These are phyloP conservation scores for Caiman crocodilus DNA, from an alignment of 2,797 vertebrate genomes.

Conservation along the genomic window DNA sequence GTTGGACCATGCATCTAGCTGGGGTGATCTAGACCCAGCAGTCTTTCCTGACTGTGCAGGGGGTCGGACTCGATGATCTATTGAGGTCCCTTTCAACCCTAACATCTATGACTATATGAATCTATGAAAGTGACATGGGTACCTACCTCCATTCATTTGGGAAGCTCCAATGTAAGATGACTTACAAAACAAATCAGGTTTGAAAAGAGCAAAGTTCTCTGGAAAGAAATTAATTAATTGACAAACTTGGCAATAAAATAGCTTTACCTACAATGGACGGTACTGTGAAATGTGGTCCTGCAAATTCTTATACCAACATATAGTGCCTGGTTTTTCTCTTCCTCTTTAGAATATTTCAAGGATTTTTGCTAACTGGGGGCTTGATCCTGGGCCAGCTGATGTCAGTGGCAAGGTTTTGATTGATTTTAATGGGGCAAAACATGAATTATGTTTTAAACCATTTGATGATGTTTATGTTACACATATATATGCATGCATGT, in stretches of 20 bases:
- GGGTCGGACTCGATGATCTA: too few species aligned
- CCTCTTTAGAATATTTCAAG: neutral
- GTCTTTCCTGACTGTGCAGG: too few species aligned
- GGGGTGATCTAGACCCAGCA: too few species aligned
- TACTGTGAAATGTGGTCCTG: neutral
- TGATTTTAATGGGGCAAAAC: neutral
- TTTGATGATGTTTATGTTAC: neutral
- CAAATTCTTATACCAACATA: neutral
- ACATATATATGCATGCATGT: too few species aligned
- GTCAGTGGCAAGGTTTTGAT: neutral
- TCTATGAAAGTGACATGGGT: neutral
- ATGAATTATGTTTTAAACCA: neutral
- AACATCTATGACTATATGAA: too few species aligned
- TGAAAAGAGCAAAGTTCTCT: neutral
- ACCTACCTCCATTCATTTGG: neutral
- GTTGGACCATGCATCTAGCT: too few species aligned
- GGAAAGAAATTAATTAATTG: neutral
- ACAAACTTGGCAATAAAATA: constrained; percentile 7
- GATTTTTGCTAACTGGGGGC: neutral
- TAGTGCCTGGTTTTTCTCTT: constrained; percentile 16
- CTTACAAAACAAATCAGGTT: neutral
- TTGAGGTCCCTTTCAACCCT: too few species aligned
- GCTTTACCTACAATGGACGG: neutral
- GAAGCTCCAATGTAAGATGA: neutral
- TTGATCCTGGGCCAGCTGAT: neutral